These are phyloP conservation scores for Pseudococcus viburni DNA, from an alignment of 2,888 invertebrate species.

Conservation along the genomic window DNA sequence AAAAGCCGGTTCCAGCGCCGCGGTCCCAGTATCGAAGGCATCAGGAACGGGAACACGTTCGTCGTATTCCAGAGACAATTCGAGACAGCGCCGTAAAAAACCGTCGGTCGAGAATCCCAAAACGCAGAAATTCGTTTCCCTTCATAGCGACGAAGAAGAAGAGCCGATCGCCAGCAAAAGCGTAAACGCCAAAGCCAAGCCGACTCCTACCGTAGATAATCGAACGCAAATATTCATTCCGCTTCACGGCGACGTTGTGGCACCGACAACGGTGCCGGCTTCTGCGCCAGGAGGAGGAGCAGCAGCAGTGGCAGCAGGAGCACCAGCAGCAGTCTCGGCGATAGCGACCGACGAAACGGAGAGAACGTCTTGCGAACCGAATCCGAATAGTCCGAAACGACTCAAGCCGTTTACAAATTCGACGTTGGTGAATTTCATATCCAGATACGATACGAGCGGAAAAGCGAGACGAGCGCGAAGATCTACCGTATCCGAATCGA, in stretches of 20 bases:
- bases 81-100: constrained; percentile 29
- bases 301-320: no score
- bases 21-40: neutral
- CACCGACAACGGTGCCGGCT: no score
- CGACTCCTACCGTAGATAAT: constrained; percentile 54
- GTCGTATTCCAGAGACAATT: neutral
- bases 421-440: constrained; percentile 68
- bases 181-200: constrained; percentile 71
- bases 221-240: constrained; percentile 68
- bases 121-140: constrained; percentile 67
- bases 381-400: constrained; percentile 67
- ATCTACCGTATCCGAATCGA: constrained; percentile 46
- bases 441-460: constrained; percentile 51
- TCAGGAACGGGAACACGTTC: neutral
- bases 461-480: constrained; percentile 22
- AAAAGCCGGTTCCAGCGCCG: neutral
- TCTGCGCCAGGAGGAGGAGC: no score
- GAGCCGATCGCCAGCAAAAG: constrained; percentile 72
- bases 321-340: no score
- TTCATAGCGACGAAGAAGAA: constrained; percentile 67
- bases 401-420: constrained; percentile 68
- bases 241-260: constrained; percentile 64
- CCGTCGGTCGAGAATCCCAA: constrained; percentile 67
- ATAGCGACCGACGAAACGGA: neutral
- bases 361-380: constrained; percentile 53